Evolutionary conservation across 2,888 invertebrate genomes (phyloP).

Genomic region (Operophtera brumata): DNA sequence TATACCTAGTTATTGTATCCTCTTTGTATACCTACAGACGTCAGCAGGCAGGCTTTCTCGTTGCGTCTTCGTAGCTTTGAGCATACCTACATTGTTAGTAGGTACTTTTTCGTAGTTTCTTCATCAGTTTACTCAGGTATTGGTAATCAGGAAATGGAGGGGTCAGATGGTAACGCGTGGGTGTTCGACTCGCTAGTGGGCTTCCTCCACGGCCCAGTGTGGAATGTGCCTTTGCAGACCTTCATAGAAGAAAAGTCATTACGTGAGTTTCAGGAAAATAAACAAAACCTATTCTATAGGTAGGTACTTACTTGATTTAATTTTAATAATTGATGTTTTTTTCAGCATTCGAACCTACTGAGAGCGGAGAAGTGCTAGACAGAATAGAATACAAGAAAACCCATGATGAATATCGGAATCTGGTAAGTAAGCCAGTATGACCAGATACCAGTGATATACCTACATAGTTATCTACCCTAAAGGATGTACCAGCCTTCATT

Average conservation of each 20-base stretch:
- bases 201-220: conserved; percentile 94
- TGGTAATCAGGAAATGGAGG: conserved; percentile 48
- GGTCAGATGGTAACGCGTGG: conserved; percentile 87
- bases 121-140: not conserved
- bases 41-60: conserved; percentile 31
- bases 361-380: conserved; percentile 82
- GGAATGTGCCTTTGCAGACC: conserved; percentile 94
- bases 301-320: no score
- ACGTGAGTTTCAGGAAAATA: conserved; percentile 79
- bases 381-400: conserved; percentile 88
- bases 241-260: conserved; percentile 96
- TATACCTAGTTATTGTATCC: no score
- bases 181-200: conserved; percentile 95
- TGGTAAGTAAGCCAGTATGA: conserved; percentile 74
- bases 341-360: conserved; percentile 91
- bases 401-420: conserved; percentile 92
- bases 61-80: not conserved
- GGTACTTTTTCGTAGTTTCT: not conserved
- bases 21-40: no score
- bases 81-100: not conserved
- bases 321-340: conserved; percentile 12
- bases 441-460: not conserved
- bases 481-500: no score
- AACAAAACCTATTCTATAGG: not conserved
- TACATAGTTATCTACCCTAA: not conserved